A percentile compares a stretch with the other conserved stretches of the same genome.
phyloP scores from a whole-genome alignment of 2,888 invertebrate species.

The Idaea straminata region DNA sequence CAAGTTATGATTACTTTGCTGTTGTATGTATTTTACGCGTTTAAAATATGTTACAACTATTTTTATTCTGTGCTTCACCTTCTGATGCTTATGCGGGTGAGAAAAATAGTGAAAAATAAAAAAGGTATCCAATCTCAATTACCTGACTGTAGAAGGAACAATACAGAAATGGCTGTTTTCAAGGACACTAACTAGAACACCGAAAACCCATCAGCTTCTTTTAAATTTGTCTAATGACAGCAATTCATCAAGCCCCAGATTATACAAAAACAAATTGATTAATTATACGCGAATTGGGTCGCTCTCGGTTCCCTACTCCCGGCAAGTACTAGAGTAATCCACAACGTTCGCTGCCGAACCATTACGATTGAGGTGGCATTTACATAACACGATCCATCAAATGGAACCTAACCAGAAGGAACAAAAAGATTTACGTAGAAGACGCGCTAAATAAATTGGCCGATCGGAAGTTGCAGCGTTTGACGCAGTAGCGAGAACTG shows the following conservation, averaged over 20 bases:
- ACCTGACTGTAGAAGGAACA: too few species aligned
- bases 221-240: background rate
- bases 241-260: conserved; percentile 2
- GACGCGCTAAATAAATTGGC: background rate
- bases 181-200: background rate
- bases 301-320: background rate
- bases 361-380: conserved; percentile 3
- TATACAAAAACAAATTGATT: conserved; percentile 5
- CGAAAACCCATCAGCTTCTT: background rate
- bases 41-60: too few species aligned
- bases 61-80: too few species aligned
- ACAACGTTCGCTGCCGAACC: background rate
- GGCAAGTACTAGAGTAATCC: background rate
- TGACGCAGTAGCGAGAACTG: background rate
- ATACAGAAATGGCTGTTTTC: too few species aligned
- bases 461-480: background rate
- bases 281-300: conserved; percentile 5
- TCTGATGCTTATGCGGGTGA: too few species aligned
- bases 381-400: conserved; percentile 5
- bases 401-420: background rate
- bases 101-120: too few species aligned
- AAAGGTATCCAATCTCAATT: too few species aligned
- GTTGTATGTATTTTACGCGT: too few species aligned
- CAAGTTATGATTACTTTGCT: too few species aligned
- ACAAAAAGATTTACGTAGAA: background rate